phyloP scores from a whole-genome alignment of 2,888 invertebrate genomes.

The Trachelus troglodyta region DNA sequence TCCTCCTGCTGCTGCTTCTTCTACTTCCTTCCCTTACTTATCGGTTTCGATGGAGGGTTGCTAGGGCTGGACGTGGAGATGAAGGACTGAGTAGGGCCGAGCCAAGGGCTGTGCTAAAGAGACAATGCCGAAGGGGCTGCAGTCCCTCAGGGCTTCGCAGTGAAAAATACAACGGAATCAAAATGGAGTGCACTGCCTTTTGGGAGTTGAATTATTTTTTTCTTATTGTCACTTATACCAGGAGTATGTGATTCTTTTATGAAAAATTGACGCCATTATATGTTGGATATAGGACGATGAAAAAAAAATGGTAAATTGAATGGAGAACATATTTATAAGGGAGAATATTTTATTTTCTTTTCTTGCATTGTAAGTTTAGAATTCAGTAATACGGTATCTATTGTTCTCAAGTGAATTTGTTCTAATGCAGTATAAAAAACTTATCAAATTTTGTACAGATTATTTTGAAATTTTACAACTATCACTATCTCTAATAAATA shows the following conservation, averaged over 20 bases:
- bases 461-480: not conserved
- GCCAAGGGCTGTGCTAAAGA: conserved; percentile 29
- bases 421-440: not conserved
- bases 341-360: not conserved
- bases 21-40: conserved; percentile 54
- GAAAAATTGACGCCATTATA: not conserved
- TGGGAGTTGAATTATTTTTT: not conserved
- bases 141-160: conserved; percentile 44
- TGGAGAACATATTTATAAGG: not conserved
- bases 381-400: not conserved
- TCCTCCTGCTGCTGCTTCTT: conserved; percentile 19
- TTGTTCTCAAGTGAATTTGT: not conserved
- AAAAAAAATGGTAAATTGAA: not conserved
- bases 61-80: conserved; percentile 40
- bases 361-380: not conserved
- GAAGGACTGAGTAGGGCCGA: conserved; percentile 28
- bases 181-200: not conserved
- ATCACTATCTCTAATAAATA: not conserved
- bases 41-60: conserved; percentile 55
- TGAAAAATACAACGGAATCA: conserved; percentile 13
- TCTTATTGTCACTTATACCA: not conserved
- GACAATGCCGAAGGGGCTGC: conserved; percentile 37
- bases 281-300: not conserved
- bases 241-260: not conserved
- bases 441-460: not conserved